Evolutionary conservation across 2,888 invertebrate genomes (phyloP).

Genomic region (Dione vanillae): DNA sequence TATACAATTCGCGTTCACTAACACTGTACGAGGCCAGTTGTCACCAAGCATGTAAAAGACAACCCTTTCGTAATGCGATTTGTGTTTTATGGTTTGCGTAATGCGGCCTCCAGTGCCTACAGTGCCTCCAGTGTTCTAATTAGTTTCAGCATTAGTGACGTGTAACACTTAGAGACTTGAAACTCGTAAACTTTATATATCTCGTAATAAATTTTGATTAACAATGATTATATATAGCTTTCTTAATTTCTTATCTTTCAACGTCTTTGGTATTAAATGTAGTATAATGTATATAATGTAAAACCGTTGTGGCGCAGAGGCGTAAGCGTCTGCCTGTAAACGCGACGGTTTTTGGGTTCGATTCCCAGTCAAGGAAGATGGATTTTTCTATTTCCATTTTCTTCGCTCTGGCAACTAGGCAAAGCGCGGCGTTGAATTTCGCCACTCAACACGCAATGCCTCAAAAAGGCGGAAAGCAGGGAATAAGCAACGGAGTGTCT

Average conservation of each 20-base stretch:
- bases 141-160: slow-evolving; percentile 38
- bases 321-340: too few relatives aligned
- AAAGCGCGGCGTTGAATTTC: too few relatives aligned
- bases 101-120: slow-evolving; percentile 49
- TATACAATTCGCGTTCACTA: slow-evolving; percentile 37
- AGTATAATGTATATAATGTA: too few relatives aligned
- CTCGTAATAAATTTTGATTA: not conserved
- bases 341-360: too few relatives aligned
- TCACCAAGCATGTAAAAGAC: slow-evolving; percentile 60
- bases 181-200: slow-evolving; percentile 22
- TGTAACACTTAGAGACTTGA: slow-evolving; percentile 11
- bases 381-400: too few relatives aligned
- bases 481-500: not conserved
- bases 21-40: slow-evolving; percentile 21
- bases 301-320: too few relatives aligned
- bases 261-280: too few relatives aligned
- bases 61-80: slow-evolving; percentile 79
- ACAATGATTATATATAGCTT: slow-evolving; percentile 1
- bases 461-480: not conserved
- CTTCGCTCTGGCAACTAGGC: too few relatives aligned
- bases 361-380: too few relatives aligned
- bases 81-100: slow-evolving; percentile 75
- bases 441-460: not conserved
- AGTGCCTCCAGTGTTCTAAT: slow-evolving; percentile 41
- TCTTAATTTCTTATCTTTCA: not conserved